A percentile compares a stretch with the other conserved stretches of the same genome.
phyloP scores from a whole-genome alignment of 2,888 invertebrate species.

The Nephrotoma appendiculata region DNA sequence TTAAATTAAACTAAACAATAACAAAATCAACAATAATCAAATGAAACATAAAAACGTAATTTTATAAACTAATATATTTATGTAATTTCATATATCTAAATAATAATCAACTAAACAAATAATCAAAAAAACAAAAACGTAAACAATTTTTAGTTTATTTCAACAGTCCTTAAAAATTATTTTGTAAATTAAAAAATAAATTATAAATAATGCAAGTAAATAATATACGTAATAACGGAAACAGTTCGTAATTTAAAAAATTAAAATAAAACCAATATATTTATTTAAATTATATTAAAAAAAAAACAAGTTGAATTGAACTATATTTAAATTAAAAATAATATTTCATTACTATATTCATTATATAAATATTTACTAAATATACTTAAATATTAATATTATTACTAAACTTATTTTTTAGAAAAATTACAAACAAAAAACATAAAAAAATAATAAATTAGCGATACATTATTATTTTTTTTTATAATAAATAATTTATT shows the following conservation, averaged over 20 bases:
- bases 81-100: background rate
- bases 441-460: background rate
- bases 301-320: background rate
- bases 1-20: background rate
- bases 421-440: background rate
- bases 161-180: background rate
- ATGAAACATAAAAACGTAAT: background rate
- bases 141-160: background rate
- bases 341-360: background rate
- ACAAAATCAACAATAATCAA: background rate
- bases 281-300: background rate
- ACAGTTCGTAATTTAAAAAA: background rate
- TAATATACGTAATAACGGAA: background rate
- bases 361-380: background rate
- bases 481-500: background rate
- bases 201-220: background rate
- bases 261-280: background rate
- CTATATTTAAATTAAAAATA: background rate
- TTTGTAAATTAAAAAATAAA: background rate
- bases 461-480: background rate
- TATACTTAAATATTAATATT: background rate
- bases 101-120: background rate
- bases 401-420: background rate
- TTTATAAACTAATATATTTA: background rate
- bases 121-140: background rate